Evolutionary conservation across 2,888 invertebrate genomes (phyloP), one percentile per base, ranked within the genome.

Genomic region (Dysmachus trigonus): DNA sequence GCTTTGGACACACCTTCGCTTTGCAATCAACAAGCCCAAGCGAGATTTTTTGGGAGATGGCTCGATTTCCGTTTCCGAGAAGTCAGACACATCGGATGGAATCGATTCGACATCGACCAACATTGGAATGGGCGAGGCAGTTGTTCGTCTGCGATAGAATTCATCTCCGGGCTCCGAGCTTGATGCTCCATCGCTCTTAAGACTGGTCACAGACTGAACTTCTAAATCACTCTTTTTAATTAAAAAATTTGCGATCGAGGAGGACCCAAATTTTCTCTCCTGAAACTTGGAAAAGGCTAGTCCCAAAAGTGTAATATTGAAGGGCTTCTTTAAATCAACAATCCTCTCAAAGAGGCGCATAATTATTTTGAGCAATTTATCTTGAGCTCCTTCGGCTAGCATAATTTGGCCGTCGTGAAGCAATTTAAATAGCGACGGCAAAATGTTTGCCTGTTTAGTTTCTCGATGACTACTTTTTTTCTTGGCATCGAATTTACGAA

Each of bases 201-300:
- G 93, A 89, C 94, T 95, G 87, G 95, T 94, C 88, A 96, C 94
- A 5, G 96, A 95, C 91, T 96, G 96, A 82, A 96, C 96, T 89
- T 96, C 96, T 86, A 96, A 93, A 90, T 96, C 95, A 0, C 91
- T 90, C 87, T 92, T 92, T 91, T 95, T 96, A 91, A 95, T 94
- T 82, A 96, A 92, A 90, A 95, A 96, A 87, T 95, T 95, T 6
- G 95, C 95, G 89, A 96, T 95, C 15, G 96, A 95, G 89, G 95
- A 94, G 88, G 94, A 94, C 1, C 95, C 95, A 2, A 94, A 94
- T 90, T 94, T 94, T 86, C 94, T 74, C 89, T 95, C 96, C 89
- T 95, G 95, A 90, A 97, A 96, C 91, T 96, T 96, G 0, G 96
- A 96, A 90, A 96, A 96, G 27, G 96, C 95, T 89, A 96, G 92